These are phyloP conservation scores for Lethrus apterus DNA, from an alignment of 1,140 invertebrate species.

Conservation along the genomic window DNA sequence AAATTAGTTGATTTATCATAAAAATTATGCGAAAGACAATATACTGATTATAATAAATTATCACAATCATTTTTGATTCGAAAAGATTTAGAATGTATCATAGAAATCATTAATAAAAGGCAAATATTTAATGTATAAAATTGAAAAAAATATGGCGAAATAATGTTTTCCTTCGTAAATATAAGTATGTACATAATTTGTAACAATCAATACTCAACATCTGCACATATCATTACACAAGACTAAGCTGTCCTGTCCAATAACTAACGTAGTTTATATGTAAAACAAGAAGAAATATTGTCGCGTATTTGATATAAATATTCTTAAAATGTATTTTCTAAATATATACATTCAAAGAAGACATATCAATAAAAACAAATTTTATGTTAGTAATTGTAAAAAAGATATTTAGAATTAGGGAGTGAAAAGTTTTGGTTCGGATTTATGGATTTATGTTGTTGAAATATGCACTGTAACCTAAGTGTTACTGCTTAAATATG, in stretches of 20 bases:
- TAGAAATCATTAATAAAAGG: slow-evolving; percentile 3
- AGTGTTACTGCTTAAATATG: slow-evolving; percentile 32
- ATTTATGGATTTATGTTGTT: neutral
- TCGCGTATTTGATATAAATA: slow-evolving; percentile 28
- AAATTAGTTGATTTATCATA: too few relatives aligned
- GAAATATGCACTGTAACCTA: slow-evolving; percentile 17
- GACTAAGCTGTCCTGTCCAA: slow-evolving; percentile 39
- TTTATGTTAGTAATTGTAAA: neutral
- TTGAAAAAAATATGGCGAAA: neutral
- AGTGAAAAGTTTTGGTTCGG: neutral
- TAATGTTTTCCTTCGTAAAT: too few relatives aligned
- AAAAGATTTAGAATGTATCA: neutral
- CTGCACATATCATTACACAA: slow-evolving; percentile 36
- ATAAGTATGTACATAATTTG: slow-evolving; percentile 1
- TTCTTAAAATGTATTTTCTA: slow-evolving; percentile 36
- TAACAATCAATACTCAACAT: slow-evolving; percentile 15
- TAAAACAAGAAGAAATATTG: slow-evolving; percentile 1
- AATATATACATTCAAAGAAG: slow-evolving; percentile 29
- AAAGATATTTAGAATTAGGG: neutral
- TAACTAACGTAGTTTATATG: slow-evolving; percentile 22
- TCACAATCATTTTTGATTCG: neutral
- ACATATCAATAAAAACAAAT: slow-evolving; percentile 16
- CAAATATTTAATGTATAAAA: neutral
- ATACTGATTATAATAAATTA: too few relatives aligned
- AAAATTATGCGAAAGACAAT: too few relatives aligned